A percentile compares a stretch with the other conserved stretches of the same genome.
These are phyloP conservation scores for Ceryle rudis DNA, from an alignment of 2,797 vertebrate genomes.

Conservation along the genomic window DNA sequence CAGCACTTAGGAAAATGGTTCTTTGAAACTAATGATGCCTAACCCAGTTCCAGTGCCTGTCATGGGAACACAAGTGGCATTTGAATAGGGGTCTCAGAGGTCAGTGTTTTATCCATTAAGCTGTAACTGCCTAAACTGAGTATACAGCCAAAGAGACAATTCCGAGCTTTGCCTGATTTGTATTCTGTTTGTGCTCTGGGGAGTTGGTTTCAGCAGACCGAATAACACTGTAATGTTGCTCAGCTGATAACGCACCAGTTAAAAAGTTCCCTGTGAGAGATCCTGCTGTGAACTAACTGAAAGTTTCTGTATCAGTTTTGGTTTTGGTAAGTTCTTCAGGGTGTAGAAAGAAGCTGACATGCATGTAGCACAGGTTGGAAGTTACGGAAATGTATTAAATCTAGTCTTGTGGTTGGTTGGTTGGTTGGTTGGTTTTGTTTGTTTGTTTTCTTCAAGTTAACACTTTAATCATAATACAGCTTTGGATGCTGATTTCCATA, in stretches of 20 bases:
- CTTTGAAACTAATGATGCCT: not conserved
- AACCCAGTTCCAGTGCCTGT: not conserved
- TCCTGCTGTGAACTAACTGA: not conserved
- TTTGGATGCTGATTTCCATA: not conserved
- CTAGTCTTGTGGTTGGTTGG: not conserved
- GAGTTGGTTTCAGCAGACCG: conserved; percentile 15
- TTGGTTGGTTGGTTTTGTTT: not conserved
- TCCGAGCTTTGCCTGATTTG: not conserved
- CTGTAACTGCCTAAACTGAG: not conserved
- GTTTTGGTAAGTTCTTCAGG: not conserved
- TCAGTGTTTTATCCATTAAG: conserved; percentile 17
- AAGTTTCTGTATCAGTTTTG: not conserved
- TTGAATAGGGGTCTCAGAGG: not conserved
- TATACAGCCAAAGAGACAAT: not conserved
- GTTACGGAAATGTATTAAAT: not conserved
- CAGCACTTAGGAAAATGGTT: not conserved
- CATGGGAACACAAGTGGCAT: not conserved
- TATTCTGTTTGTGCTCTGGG: not conserved
- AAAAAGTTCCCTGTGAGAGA: not conserved
- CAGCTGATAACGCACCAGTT: not conserved
- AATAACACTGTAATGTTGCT: not conserved
- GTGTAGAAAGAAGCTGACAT: not conserved
- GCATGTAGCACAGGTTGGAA: not conserved
- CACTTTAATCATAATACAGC: not conserved
- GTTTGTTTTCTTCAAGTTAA: not conserved